These are phyloP conservation scores for Drymodes brunneopygia DNA, from an alignment of 2,113 vertebrate genomes.

Conservation along the genomic window DNA sequence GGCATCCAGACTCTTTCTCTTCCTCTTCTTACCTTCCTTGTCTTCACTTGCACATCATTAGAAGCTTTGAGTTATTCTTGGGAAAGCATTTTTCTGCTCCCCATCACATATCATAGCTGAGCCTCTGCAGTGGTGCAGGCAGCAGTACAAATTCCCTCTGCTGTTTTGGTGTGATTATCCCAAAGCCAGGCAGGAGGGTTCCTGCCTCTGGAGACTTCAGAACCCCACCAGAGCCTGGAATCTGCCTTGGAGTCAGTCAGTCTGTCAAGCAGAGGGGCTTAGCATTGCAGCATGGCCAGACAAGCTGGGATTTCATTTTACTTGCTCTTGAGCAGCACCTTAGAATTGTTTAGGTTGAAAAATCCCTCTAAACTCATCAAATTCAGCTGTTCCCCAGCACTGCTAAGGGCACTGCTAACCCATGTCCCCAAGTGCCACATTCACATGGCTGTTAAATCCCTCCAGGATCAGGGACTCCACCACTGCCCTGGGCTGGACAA, in stretches of 20 bases:
- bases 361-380: not conserved
- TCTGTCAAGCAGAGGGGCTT: not conserved
- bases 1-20: not conserved
- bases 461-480: not conserved
- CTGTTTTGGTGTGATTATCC: not conserved
- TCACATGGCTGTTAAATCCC: not conserved
- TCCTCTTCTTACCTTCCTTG: not conserved
- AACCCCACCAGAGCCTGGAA: not conserved
- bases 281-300: not conserved
- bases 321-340: not conserved
- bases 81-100: not conserved
- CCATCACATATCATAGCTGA: not conserved
- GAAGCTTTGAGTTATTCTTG: not conserved
- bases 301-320: not conserved
- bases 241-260: not conserved
- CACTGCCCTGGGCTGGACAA: not conserved
- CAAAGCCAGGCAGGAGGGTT: not conserved
- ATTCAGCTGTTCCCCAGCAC: not conserved
- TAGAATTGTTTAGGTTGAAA: not conserved
- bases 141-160: not conserved
- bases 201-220: not conserved
- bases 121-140: not conserved
- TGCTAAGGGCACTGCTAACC: not conserved
- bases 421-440: not conserved
- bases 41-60: not conserved